Conservation (phyloP, 35 echinoderm and acorn worm genomes). For the Apostichopus californicus region DNA sequence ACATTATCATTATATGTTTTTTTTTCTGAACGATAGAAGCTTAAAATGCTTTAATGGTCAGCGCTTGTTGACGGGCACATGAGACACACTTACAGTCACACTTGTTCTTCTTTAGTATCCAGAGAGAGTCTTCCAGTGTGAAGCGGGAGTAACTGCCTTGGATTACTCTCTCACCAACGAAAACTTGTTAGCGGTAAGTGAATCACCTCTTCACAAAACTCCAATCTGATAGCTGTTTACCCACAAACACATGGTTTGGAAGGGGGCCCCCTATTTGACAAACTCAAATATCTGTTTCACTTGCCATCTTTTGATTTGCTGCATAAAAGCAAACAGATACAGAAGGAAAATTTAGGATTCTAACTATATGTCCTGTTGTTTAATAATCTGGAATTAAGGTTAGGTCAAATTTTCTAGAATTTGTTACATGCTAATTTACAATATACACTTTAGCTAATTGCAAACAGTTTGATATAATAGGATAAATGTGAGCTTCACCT, state of each 20-base stretch:
- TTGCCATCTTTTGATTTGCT: not conserved
- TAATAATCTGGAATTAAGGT: no score
- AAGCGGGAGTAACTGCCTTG: slow-evolving; percentile 93
- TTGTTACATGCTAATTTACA: no score
- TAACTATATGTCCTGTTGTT: no score
- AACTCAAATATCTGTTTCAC: not conserved
- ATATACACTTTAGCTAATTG: no score
- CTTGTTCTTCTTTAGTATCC: slow-evolving; percentile 69
- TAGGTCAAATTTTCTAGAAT: no score
- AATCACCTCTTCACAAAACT: not conserved
- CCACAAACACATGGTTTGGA: no score
- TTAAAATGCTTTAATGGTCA: not conserved
- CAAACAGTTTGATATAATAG: no score
- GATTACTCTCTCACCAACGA: slow-evolving; percentile 89
- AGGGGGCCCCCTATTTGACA: no score
- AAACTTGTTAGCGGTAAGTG: slow-evolving; percentile 94
- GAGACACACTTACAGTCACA: no score
- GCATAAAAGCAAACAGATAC: not conserved
- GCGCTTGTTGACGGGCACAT: not conserved
- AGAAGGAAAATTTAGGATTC: not conserved
- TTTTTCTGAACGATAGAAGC: not conserved
- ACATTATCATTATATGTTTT: not conserved
- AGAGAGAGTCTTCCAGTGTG: slow-evolving; percentile 94
- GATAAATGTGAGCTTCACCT: no score
- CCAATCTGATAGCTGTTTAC: not conserved